Conservation (phyloP, 2,888 invertebrate species). For the Zygothrica quintamaculata region DNA sequence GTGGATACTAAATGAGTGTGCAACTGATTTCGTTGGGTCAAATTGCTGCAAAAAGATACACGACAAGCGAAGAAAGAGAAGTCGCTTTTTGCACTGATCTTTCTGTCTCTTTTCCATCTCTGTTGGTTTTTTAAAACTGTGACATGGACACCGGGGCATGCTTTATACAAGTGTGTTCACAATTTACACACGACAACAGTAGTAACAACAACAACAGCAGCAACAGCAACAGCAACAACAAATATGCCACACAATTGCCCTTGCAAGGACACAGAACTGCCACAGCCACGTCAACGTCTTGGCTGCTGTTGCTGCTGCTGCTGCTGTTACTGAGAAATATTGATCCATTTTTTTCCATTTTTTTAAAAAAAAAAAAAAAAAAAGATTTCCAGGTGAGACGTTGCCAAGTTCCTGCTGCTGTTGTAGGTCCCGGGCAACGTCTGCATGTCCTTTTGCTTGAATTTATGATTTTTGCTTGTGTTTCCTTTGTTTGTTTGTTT, state of each 20-base stretch:
- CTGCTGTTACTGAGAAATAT: conserved; percentile 53
- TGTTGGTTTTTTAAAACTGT: conserved; percentile 11
- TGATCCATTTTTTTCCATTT: conserved; percentile 68
- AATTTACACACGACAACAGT: conserved; percentile 35
- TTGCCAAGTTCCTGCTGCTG: neutral
- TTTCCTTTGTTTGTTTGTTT: too few relatives aligned
- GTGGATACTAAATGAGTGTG: conserved; percentile 13
- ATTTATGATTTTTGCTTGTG: conserved; percentile 65
- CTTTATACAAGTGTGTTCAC: conserved; percentile 18
- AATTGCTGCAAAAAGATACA: conserved; percentile 17
- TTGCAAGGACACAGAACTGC: conserved; percentile 71
- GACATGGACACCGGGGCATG: conserved; percentile 24
- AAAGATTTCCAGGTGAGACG: conserved; percentile 52
- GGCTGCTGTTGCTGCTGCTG: conserved; percentile 25
- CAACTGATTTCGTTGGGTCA: conserved; percentile 36
- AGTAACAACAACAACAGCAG: conserved; percentile 16
- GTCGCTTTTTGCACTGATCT: neutral
- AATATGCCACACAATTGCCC: conserved; percentile 62
- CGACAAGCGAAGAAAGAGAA: too few relatives aligned
- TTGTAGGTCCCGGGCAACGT: conserved; percentile 37
- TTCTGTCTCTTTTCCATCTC: neutral
- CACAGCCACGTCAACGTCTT: conserved; percentile 71
- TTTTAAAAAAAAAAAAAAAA: too few relatives aligned
- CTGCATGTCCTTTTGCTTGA: conserved; percentile 41
- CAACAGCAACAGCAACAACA: conserved; percentile 23